Evolutionary conservation across 2,888 invertebrate species (phyloP), one percentile per base, ranked within the genome.

Genomic region (Alentia gelatinosa): DNA sequence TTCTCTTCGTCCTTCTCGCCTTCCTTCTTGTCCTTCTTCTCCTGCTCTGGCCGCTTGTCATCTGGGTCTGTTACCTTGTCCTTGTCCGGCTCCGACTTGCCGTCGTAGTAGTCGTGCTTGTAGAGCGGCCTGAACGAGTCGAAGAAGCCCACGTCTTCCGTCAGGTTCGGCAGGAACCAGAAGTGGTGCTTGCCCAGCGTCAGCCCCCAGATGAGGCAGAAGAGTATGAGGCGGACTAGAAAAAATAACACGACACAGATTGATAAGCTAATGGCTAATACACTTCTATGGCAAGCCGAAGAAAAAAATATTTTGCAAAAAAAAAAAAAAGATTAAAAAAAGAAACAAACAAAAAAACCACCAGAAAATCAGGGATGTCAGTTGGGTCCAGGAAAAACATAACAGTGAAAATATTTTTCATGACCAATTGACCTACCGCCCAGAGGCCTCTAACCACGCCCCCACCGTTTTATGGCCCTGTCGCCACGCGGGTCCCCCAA

Each of bases 71-170:
- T 91, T 56, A 92, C 92, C 12, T 91, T 90, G 37, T 92, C 89
- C 33, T 91, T 89, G 50, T 92, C 91, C n/a, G 56, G 56, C 3
- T 56, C 56, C 1, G 56, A 84, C 75, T 63, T 92, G 68, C 84
- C 92, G 33, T 91, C 90, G 91, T 92, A 63, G 91, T 30, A 88
- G 79, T 94, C 94, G 90, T 94, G 94, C 92, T 93, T 98, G 96
- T 99, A 99, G 0, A 99, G 97, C 1, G 99, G 99, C 98, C 98
- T 98, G 97, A 99, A 99, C 0, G 99, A 99, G 9, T 99, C 99
- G 93, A 99, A 98, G 97, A 99, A 99, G 90, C 99, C 99, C 40
- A 99, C 99, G 95, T 99, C 99, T 96, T 99, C 99, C 0, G 99
- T 99, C 75, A 99, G 97, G 96, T 99, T 99, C n/a, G 99, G 99